Conservation (phyloP, 2,797 vertebrate genomes). For the Botia almorhae region DNA sequence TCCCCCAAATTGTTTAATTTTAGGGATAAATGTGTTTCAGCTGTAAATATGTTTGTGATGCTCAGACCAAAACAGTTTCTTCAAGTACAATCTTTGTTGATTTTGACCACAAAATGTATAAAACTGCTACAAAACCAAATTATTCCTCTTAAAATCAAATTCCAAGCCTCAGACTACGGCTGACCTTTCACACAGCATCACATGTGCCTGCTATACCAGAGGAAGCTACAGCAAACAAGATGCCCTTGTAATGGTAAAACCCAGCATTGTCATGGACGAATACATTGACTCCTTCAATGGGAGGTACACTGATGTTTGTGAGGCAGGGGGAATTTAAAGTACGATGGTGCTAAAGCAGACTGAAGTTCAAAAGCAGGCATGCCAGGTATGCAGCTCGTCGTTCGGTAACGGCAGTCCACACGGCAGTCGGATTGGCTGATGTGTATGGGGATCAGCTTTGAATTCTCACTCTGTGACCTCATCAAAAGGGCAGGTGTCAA, state of each 20-base stretch:
- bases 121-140: not conserved
- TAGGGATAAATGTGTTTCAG: too few relatives aligned
- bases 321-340: constrained; percentile 16
- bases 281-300: not conserved
- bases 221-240: constrained; percentile 1
- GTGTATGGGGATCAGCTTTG: constrained; percentile 26
- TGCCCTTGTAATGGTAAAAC: not conserved
- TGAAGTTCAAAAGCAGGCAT: constrained; percentile 35
- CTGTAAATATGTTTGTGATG: too few relatives aligned
- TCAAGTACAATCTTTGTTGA: too few relatives aligned
- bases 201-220: constrained; percentile 16
- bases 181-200: constrained; percentile 27
- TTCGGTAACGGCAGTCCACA: not conserved
- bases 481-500: constrained; percentile 32
- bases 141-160: not conserved
- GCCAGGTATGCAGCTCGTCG: not conserved
- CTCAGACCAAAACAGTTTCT: too few relatives aligned
- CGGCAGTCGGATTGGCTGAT: constrained; percentile 13
- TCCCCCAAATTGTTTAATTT: too few relatives aligned
- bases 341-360: not conserved
- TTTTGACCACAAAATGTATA: not conserved
- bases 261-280: not conserved
- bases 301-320: constrained; percentile 1
- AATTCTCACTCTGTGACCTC: constrained; percentile 31
- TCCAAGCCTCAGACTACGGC: not conserved